Base-by-base conservation (phyloP, 2,888 invertebrate species). In the Dorcus hopei region DNA sequence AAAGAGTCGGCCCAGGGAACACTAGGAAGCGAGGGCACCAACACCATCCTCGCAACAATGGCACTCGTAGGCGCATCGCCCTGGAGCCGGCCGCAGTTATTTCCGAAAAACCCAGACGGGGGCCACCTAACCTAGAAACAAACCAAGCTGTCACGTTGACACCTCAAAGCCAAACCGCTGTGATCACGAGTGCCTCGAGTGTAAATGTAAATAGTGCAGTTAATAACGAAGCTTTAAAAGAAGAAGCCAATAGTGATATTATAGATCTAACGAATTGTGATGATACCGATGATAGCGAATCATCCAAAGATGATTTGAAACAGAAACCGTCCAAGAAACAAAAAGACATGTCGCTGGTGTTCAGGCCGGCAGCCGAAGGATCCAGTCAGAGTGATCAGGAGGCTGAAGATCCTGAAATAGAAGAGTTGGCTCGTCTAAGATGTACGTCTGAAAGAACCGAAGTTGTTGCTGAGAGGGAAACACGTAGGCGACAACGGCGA, bases 371-470 rank as follows among this genome's bases (percentile, higher is more conserved):
- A 42, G 79, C 79, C 1, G 80, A 80, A 63, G 79, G 79, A 19
- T 79, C 79, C 54, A 79, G 79, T 66, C 74, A 76, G 39, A 82
- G 82, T 64, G 82, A 83, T 65, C 74, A 80, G 52, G 82, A 81
- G 68, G 88, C 87, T 74, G 87, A 90, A 68, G 91, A 91, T 75
- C 87, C 87, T 42, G 92, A 92, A 77, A 83, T 87, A 9, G 90
- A 87, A 58, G 93, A 93, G 77, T 84, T 94, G 69, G 87, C 94
- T 9, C 87, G 89, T 74, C 82, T 95, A 61, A 83, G 95, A 67
- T 96, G 95, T 79, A 88, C 93, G 43, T 94, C 93, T 78, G 93
- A 92, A 78, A 85, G 93, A 64, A 89, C 94, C 3, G 95, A 96
- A 79, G 89, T 93, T 56, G 84, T 94, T 63, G 92, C 93, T 38